Evolutionary conservation across 92 coral and sea anemone species (phyloP), one percentile per base, ranked within the genome.

Genomic region (Pocillopora grandis): DNA sequence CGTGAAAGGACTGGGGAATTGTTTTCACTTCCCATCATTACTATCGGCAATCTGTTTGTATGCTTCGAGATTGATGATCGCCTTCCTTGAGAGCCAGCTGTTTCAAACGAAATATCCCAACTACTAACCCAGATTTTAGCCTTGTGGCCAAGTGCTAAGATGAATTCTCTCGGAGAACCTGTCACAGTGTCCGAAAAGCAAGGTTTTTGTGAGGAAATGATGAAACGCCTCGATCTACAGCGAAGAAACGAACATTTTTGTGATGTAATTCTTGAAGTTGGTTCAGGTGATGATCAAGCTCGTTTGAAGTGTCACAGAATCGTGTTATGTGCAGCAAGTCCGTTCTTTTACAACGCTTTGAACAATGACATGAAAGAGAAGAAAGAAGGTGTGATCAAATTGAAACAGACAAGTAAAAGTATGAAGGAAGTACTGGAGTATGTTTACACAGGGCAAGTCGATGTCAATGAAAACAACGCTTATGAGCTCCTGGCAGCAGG

Each of bases 301-400:
- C 66, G 79, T 58, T 75, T 87, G 66, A 77, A 76, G 12, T 93
- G 88, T 48, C 96, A 92, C 66, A 87, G 90, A 21, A 90, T 84
- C 66, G 86, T 92, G 49, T 88, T 92, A 19, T 91, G 93, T 15
- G 96, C 93, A 58, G 88, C 87, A 58, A 92, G 96, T 61, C 90
- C 93, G 18, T 92, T 87, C 72, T 92, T 92, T 78, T 35, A 76
- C 23, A 93, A 90, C 21, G 86, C 87, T 57, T 81, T 92, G 68
- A 83, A 87, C 21, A 92, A 88, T 80, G 95, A 89, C 74, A 92
- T 89, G 95, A 92, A 79, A 65, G 95, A 92, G 77, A 82, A 76
- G 48, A 83, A 76, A 57, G 95, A 89, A 66, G 87, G 87, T 66
- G 70, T 77, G 62, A 78, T 92, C 79, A 84, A 82, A 70, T 14